phyloP scores from a whole-genome alignment of 2,113 vertebrate species.

The Cyprinodon brontotheroides region DNA sequence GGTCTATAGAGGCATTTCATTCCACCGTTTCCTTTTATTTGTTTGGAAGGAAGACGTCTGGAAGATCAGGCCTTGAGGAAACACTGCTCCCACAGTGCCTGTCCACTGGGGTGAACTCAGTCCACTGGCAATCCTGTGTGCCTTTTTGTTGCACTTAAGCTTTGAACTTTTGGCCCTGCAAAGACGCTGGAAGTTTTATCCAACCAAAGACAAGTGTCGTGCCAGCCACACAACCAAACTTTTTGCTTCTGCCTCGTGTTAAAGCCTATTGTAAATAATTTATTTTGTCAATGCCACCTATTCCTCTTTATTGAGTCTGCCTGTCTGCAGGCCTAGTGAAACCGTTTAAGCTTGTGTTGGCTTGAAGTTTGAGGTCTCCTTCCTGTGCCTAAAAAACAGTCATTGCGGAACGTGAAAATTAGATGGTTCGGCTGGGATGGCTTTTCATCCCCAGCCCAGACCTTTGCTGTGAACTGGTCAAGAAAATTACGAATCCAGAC shows the following conservation, averaged over 20 bases:
- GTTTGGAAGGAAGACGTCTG: slow-evolving; percentile 19
- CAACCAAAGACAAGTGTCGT: slow-evolving; percentile 9
- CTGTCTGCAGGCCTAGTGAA: slow-evolving; percentile 16
- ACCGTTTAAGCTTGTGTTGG: slow-evolving; percentile 48
- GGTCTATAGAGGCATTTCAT: slow-evolving; percentile 16
- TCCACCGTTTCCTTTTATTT: slow-evolving; percentile 22
- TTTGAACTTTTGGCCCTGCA: slow-evolving; percentile 17
- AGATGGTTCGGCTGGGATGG: slow-evolving; percentile 56
- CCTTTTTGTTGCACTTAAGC: slow-evolving; percentile 36
- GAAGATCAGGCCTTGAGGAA: slow-evolving; percentile 36
- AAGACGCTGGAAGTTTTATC: slow-evolving; percentile 8
- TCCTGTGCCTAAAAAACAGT: slow-evolving; percentile 47
- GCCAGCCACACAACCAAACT: slow-evolving; percentile 8
- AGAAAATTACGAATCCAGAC: slow-evolving; percentile 53
- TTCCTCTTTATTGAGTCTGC: slow-evolving; percentile 10
- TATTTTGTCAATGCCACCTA: not conserved
- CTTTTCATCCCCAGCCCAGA: slow-evolving; percentile 67
- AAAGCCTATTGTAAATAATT: slow-evolving; percentile 7
- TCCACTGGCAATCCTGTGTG: slow-evolving; percentile 27
- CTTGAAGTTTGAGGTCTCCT: slow-evolving; percentile 28
- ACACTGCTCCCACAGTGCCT: slow-evolving; percentile 35
- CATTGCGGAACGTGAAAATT: slow-evolving; percentile 72
- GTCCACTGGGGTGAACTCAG: slow-evolving; percentile 33
- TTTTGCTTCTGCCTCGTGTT: slow-evolving; percentile 18
- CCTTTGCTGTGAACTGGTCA: slow-evolving; percentile 70